Base-by-base conservation (phyloP, 1,140 invertebrate species). In the Cyrtorhinus lividipennis region DNA sequence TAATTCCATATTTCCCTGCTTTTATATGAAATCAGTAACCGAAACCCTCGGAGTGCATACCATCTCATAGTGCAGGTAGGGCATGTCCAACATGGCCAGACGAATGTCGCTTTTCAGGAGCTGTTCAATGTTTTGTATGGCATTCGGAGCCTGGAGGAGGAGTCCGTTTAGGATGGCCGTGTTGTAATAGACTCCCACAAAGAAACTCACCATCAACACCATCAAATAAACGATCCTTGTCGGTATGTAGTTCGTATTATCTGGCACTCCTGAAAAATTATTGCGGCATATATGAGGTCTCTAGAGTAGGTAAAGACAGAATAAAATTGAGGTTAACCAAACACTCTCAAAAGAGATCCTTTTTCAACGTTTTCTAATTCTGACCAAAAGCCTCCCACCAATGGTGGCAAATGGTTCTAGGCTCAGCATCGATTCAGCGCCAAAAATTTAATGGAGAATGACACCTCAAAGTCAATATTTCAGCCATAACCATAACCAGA, bases 81-180 rank as follows among this genome's bases (percentile, higher is more conserved):
- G 27, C 20, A 63, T 63, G 62, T 63, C 56, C 15, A 58, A 20
- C 53, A 63, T 57, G 24, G 44, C 62, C 24, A 63, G 30, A 26
- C 53, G 53, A 15, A 59, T 63, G 24, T 63, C 62, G 38, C 62
- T 63, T 22, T 63, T 58, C 30, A 63, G 25, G 5, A 63, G 27
- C n/a, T 63, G 62, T 38, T 63, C 62, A 13, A 59, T 58, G 24
- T 63, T 58, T 27, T 63, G 62, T 15, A 63, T 63, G 12, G 62
- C 62, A 18, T 63, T 63, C 1, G 62, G 62, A 23, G 62, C 53
- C 20, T 20, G 62, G 8, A 63, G 62, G 1, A 63, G 56, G 1
- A 63, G 56, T 1, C 62, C 56, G 26, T 63, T 63, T 2, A 63
- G 27, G 23, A 63, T 63, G n/a, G 62, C 24, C 18, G 62, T 58